A percentile compares a stretch with the other conserved stretches of the same genome.
phyloP scores from a whole-genome alignment of 2,797 vertebrate genomes.

The Arrhamphus sclerolepis region DNA sequence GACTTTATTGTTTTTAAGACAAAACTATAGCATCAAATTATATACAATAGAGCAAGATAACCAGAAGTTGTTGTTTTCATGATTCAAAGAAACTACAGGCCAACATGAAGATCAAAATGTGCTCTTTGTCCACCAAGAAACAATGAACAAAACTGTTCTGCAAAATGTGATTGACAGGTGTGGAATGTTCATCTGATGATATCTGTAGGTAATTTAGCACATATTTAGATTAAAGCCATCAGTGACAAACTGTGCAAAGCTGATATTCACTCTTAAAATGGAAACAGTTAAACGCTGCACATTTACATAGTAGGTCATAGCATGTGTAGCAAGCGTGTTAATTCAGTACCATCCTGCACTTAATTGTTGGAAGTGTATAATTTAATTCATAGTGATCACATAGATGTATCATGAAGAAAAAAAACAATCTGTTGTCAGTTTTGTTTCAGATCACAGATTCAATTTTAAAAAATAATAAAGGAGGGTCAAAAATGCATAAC shows the following conservation, averaged over 20 bases:
- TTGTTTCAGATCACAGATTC: no score
- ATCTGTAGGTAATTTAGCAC: conserved; percentile 3
- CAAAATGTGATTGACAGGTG: conserved; percentile 5
- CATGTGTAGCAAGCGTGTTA: no score
- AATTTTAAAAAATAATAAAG: no score
- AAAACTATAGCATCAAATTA: conserved; percentile 39
- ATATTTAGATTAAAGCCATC: conserved; percentile 19
- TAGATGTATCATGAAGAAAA: neutral
- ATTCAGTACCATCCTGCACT: neutral
- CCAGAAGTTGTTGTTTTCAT: conserved; percentile 11
- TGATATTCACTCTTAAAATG: conserved; percentile 5
- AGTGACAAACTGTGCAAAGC: conserved; percentile 19
- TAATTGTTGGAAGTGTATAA: conserved; percentile 1
- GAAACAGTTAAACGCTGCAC: conserved; percentile 14
- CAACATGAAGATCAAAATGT: conserved; percentile 14
- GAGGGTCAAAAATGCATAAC: no score
- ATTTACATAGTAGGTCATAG: conserved; percentile 3
- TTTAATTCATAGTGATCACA: conserved; percentile 6
- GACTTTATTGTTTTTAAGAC: conserved; percentile 63
- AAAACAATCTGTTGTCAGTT: neutral
- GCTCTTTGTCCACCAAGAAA: conserved; percentile 9
- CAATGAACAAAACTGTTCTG: conserved; percentile 12
- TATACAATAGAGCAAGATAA: conserved; percentile 35
- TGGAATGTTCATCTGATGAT: conserved; percentile 12
- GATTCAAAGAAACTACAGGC: conserved; percentile 10